These are phyloP conservation scores for Carollia perspicillata DNA, from an alignment of 2,113 vertebrate genomes.

Conservation along the genomic window DNA sequence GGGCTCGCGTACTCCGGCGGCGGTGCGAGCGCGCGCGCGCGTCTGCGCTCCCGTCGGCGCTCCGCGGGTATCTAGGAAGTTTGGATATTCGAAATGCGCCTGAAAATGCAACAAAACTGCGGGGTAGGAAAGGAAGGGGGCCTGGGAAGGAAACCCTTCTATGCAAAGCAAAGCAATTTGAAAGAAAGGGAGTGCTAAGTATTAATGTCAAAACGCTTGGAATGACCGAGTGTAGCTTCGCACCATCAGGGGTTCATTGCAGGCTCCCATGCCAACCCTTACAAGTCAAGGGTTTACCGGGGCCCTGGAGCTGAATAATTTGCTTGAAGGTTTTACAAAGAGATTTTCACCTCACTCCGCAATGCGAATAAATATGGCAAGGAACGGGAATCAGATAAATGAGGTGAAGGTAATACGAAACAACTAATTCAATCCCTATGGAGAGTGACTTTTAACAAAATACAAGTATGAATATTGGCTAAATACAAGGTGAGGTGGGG, in stretches of 20 bases:
- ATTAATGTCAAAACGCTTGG: neutral
- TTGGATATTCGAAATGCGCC: neutral
- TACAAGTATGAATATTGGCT: neutral
- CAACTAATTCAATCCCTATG: neutral
- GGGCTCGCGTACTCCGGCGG: neutral
- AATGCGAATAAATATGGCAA: neutral
- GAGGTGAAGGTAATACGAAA: neutral
- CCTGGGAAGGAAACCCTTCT: neutral
- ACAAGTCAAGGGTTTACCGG: neutral
- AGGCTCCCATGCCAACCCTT: neutral
- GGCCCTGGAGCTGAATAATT: neutral
- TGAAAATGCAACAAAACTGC: neutral
- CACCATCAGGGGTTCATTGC: neutral
- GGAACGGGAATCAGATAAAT: neutral
- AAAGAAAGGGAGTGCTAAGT: neutral
- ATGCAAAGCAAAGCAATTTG: neutral
- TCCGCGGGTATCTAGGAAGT: constrained; percentile 11
- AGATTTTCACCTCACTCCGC: neutral
- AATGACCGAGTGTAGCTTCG: neutral
- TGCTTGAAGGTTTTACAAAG: neutral
- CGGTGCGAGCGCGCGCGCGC: neutral
- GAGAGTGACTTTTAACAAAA: neutral
- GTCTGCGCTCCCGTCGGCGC: neutral
- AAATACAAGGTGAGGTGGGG: neutral
- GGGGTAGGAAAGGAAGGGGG: neutral